Evolutionary conservation across 2,113 vertebrate genomes (phyloP).

Genomic region (Cyphomyrus plagiostoma): DNA sequence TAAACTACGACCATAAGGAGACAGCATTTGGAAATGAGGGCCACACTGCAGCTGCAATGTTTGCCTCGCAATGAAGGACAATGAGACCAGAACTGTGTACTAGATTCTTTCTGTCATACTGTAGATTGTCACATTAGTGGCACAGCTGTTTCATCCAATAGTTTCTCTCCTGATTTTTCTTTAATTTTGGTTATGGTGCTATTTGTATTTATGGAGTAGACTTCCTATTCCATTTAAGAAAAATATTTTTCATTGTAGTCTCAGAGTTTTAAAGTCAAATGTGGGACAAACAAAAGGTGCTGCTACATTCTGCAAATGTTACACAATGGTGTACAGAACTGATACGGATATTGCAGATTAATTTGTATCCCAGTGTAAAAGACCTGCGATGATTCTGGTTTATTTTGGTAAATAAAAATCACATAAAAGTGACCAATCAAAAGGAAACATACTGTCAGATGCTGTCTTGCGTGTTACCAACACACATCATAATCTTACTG

Average conservation of each 20-base stretch:
- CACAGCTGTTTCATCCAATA: background rate
- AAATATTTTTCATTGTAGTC: background rate
- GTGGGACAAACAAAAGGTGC: background rate
- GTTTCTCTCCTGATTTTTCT: background rate
- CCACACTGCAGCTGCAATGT: background rate
- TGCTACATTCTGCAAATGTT: background rate
- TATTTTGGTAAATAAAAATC: constrained; percentile 3
- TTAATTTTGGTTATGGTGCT: background rate
- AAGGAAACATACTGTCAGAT: background rate
- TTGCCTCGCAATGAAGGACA: background rate
- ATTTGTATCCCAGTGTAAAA: background rate
- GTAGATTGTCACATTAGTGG: background rate
- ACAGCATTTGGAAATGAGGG: background rate
- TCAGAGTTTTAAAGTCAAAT: background rate
- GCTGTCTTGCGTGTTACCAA: background rate
- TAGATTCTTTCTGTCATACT: background rate
- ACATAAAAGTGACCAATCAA: background rate
- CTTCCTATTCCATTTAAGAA: background rate
- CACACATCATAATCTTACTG: background rate
- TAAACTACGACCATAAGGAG: background rate
- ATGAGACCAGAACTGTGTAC: background rate
- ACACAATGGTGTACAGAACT: background rate
- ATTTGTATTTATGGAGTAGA: background rate
- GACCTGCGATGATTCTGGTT: background rate
- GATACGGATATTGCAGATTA: background rate